These are phyloP conservation scores for Mylabris sibirica DNA, from an alignment of 2,888 invertebrate species.

Conservation along the genomic window DNA sequence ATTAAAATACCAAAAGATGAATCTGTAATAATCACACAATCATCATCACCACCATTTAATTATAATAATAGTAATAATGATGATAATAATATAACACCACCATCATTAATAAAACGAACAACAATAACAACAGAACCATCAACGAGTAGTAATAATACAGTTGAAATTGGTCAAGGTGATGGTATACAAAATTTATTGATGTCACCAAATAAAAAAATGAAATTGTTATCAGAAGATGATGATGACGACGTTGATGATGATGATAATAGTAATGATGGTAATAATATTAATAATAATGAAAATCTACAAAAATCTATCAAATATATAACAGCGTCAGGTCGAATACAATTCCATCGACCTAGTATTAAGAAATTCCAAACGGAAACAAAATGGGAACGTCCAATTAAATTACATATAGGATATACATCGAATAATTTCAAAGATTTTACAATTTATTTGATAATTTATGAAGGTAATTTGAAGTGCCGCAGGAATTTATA, in stretches of 20 bases:
- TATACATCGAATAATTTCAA: slow-evolving; percentile 66
- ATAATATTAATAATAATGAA: slow-evolving; percentile 46
- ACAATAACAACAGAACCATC: slow-evolving; percentile 42
- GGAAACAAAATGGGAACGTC: slow-evolving; percentile 68
- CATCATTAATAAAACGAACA: slow-evolving; percentile 40
- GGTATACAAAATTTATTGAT: slow-evolving; percentile 46
- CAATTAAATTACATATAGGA: slow-evolving; percentile 70
- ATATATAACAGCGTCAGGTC: slow-evolving; percentile 49
- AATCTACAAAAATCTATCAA: slow-evolving; percentile 42
- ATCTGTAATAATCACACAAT: neutral
- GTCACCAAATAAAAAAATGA: slow-evolving; percentile 52
- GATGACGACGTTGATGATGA: slow-evolving; percentile 29
- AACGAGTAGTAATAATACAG: slow-evolving; percentile 25
- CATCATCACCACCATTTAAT: slow-evolving; percentile 11
- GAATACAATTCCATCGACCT: slow-evolving; percentile 54
- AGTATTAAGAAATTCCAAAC: slow-evolving; percentile 57
- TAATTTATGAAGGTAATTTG: slow-evolving; percentile 69
- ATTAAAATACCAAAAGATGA: slow-evolving; percentile 45
- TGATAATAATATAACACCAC: slow-evolving; percentile 10
- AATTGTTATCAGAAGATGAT: slow-evolving; percentile 35
- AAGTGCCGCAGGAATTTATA: slow-evolving; percentile 68
- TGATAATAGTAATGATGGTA: slow-evolving; percentile 26
- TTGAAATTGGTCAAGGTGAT: slow-evolving; percentile 50
- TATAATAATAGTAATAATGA: neutral
- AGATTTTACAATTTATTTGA: slow-evolving; percentile 68